Conservation (phyloP, 2,113 vertebrate genomes). For the Dipodomys ordii region DNA sequence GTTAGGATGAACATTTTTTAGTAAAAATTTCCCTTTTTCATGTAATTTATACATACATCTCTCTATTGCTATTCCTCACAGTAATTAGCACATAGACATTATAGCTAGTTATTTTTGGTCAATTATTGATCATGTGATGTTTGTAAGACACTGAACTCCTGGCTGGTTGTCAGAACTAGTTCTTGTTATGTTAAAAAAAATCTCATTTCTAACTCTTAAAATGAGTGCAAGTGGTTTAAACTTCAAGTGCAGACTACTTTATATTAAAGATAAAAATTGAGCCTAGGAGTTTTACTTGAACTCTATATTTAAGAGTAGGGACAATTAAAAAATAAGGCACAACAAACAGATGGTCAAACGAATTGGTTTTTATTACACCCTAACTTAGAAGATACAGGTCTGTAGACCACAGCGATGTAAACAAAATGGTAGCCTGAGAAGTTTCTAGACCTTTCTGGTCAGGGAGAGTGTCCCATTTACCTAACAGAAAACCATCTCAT, state of each 20-base stretch:
- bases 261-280: constrained; percentile 14
- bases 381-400: constrained; percentile 8
- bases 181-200: constrained; percentile 43
- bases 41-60: background rate
- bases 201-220: constrained; percentile 27
- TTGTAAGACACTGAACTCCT: constrained; percentile 6
- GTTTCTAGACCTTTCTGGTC: background rate
- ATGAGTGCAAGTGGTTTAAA: background rate
- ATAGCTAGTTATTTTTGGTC: background rate
- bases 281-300: background rate
- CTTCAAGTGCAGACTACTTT: constrained; percentile 25
- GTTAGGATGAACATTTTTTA: constrained; percentile 19
- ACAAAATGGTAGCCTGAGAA: background rate
- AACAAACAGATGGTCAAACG: background rate
- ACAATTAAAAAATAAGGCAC: background rate
- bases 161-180: background rate
- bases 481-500: background rate
- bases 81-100: background rate
- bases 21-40: background rate
- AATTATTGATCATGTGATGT: background rate
- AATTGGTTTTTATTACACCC: background rate
- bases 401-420: background rate
- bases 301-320: background rate
- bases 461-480: background rate
- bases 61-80: background rate